phyloP scores from a whole-genome alignment of 2,888 invertebrate species.

The Unio pictorum region DNA sequence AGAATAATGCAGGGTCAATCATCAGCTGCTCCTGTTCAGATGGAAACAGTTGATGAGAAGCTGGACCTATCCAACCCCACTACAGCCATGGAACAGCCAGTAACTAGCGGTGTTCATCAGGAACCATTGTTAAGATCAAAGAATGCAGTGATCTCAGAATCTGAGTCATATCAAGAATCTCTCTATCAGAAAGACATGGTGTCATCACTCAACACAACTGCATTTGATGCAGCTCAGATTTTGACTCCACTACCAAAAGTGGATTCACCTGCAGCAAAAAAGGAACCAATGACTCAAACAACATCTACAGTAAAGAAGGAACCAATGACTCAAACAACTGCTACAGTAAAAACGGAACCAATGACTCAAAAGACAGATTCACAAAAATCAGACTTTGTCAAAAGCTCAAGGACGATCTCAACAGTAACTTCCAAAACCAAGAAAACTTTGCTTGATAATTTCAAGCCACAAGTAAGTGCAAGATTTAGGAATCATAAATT shows the following conservation, averaged over 20 bases:
- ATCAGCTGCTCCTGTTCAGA: constrained; percentile 6
- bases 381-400: constrained; percentile 9
- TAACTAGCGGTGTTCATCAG: too few relatives aligned
- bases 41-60: neutral
- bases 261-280: neutral
- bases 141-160: too few relatives aligned
- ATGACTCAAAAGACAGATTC: constrained; percentile 3
- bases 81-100: too few relatives aligned
- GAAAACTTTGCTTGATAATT: constrained; percentile 16
- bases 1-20: neutral
- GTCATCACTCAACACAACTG: too few relatives aligned
- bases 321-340: constrained; percentile 1
- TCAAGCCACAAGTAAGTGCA: constrained; percentile 25
- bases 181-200: too few relatives aligned
- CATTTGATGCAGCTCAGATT: too few relatives aligned
- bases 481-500: too few relatives aligned
- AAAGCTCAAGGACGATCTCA: neutral
- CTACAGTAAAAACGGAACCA: constrained; percentile 4
- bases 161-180: too few relatives aligned
- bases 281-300: constrained; percentile 2
- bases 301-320: constrained; percentile 5
- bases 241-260: too few relatives aligned
- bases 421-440: neutral
- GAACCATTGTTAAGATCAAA: too few relatives aligned
- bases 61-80: too few relatives aligned